Evolutionary conservation across 2,888 invertebrate genomes (phyloP).

Genomic region (Acholoe squamosa): DNA sequence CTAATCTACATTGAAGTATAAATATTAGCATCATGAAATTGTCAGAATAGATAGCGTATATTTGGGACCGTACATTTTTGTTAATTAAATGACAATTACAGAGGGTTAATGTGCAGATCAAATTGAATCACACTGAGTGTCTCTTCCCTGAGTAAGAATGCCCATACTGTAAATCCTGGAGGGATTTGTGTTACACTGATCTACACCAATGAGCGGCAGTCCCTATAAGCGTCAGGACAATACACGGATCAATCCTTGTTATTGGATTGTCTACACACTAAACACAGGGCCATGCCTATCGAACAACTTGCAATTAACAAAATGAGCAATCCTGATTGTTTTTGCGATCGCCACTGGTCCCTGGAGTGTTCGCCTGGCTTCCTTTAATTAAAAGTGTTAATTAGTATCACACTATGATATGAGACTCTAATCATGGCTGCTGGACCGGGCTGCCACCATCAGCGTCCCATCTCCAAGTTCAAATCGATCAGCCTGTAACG

Average conservation of each 20-base stretch:
- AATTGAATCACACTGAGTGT: too few relatives aligned
- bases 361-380: neutral
- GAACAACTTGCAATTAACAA: slow-evolving; percentile 46
- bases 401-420: slow-evolving; percentile 39
- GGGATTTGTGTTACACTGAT: neutral
- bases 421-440: slow-evolving; percentile 30
- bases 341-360: slow-evolving; percentile 41
- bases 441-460: neutral
- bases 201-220: neutral
- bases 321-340: slow-evolving; percentile 56
- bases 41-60: too few relatives aligned
- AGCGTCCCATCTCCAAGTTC: neutral
- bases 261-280: slow-evolving; percentile 34
- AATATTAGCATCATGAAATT: too few relatives aligned
- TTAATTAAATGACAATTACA: too few relatives aligned
- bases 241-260: slow-evolving; percentile 13
- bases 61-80: too few relatives aligned
- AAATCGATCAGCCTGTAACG: slow-evolving; percentile 20
- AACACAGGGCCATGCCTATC: slow-evolving; percentile 34
- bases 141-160: too few relatives aligned
- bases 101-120: too few relatives aligned
- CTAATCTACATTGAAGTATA: too few relatives aligned
- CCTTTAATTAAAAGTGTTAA: slow-evolving; percentile 57
- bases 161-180: neutral
- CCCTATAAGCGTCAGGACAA: neutral